phyloP scores from a whole-genome alignment of 2,888 invertebrate genomes.

The Antheraea yamamai region DNA sequence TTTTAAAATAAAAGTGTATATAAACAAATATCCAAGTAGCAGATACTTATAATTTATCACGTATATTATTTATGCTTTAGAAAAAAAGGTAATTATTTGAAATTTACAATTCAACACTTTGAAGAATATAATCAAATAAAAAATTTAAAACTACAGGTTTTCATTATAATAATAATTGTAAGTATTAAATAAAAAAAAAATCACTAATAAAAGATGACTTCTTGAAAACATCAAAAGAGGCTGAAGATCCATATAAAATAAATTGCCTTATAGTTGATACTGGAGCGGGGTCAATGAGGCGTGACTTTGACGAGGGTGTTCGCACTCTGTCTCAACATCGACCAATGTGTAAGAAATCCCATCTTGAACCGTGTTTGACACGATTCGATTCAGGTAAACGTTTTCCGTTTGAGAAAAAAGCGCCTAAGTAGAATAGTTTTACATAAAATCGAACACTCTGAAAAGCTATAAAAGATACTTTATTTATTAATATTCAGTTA shows the following conservation, averaged over 20 bases:
- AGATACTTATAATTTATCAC: too few species aligned
- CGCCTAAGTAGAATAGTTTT: constrained; percentile 17
- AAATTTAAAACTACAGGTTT: too few species aligned
- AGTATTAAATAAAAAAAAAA: background rate
- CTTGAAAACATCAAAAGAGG: constrained; percentile 67
- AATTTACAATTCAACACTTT: background rate
- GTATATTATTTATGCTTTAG: too few species aligned
- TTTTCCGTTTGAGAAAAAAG: constrained; percentile 26
- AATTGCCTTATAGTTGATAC: constrained; percentile 76
- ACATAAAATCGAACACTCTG: background rate
- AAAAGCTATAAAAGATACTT: background rate
- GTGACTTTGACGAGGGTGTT: constrained; percentile 77
- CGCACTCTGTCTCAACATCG: constrained; percentile 33
- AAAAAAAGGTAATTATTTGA: too few species aligned
- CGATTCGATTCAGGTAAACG: constrained; percentile 64
- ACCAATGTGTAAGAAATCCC: constrained; percentile 72
- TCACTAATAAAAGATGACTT: constrained; percentile 49
- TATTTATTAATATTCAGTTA: background rate
- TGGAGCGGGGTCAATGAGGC: constrained; percentile 74
- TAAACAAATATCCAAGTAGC: too few species aligned
- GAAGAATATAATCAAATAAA: background rate
- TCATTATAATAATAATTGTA: too few species aligned
- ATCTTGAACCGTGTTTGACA: constrained; percentile 68
- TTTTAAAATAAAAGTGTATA: too few species aligned
- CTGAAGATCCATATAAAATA: constrained; percentile 78